Evolutionary conservation across 1,140 invertebrate species (phyloP), one percentile per base, ranked within the genome.

Genomic region (Caenorhabditis latens): DNA sequence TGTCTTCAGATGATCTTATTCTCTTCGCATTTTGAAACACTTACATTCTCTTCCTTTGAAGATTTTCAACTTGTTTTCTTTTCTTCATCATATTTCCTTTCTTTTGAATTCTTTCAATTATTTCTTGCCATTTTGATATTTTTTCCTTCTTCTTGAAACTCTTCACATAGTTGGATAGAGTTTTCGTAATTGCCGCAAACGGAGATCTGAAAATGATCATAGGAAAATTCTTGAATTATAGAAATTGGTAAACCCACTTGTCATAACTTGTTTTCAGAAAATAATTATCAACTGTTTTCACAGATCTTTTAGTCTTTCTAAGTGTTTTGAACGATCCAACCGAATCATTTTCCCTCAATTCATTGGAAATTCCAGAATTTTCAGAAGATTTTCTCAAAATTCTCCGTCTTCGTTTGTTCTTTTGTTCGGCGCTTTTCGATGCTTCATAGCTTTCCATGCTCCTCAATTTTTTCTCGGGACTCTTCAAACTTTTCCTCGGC

Each of bases 91-190:
- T 24, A 46, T 55, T 83, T 14, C 65, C 24, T 3, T 86, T 32
- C 3, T 89, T 82, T 21, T 46, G 42, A n/a, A 89, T 86, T 19
- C 83, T 55, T 32, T 83, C 40, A 9, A 91, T 32, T 8, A 87
- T 89, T 7, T 87, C 75, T 85, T 91, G 88, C 90, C 90, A 91
- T 40, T 90, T 90, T 48, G 58, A 90, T n/a, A 43, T 7, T n/a
- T 50, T 48, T 0, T 88, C 46, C n/a, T 83, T 83, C 24, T 88
- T 84, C 42, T 88, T 88, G 53, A 88, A 32, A 0, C 13, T 19
- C 32, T 57, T 84, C 16, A 88, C 83, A 24, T 83, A 40, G 16
- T 79, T 84, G 9, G 87, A 61, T 21, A 88, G 48, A 14, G 61
- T 19, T 50, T 82, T 84, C 7, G 67, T 65, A 4, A 88, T 82